Conservation (phyloP, 2,797 vertebrate genomes). For the Microctenopoma lineatum region DNA sequence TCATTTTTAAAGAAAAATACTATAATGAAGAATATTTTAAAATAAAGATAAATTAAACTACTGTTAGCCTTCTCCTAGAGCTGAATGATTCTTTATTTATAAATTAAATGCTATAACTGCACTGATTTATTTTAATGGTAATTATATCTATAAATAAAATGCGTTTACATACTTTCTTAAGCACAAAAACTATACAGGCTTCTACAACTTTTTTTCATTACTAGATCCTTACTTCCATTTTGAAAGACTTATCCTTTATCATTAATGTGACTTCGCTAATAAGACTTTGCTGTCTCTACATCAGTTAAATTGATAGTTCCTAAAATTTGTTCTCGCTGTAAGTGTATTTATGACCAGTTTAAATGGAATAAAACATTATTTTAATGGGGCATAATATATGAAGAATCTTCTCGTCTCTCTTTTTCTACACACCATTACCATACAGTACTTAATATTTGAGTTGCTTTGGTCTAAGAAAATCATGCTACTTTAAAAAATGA, state of each 20-base stretch:
- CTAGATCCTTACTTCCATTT: not conserved
- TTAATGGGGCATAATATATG: constrained; percentile 2
- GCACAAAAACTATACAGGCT: too few species aligned
- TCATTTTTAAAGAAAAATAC: too few species aligned
- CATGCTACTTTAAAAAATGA: constrained; percentile 23
- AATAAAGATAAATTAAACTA: not conserved
- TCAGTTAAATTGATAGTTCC: not conserved
- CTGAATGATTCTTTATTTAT: not conserved
- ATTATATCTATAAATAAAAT: too few species aligned
- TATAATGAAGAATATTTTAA: too few species aligned
- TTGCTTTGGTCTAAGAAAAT: constrained; percentile 2
- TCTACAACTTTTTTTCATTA: too few species aligned
- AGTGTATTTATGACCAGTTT: constrained; percentile 26
- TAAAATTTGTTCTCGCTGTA: not conserved
- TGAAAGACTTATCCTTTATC: constrained; percentile 19
- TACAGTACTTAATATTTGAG: constrained; percentile 33
- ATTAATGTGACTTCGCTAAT: not conserved
- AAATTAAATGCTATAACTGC: not conserved
- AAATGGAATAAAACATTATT: constrained; percentile 41
- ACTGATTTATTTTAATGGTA: not conserved
- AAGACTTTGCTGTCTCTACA: constrained; percentile 7
- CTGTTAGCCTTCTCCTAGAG: not conserved
- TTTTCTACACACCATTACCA: not conserved
- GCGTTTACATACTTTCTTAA: too few species aligned
- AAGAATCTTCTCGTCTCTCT: constrained; percentile 16